These are phyloP conservation scores for Gambelia wislizenii DNA, from an alignment of 2,797 vertebrate genomes.

Conservation along the genomic window DNA sequence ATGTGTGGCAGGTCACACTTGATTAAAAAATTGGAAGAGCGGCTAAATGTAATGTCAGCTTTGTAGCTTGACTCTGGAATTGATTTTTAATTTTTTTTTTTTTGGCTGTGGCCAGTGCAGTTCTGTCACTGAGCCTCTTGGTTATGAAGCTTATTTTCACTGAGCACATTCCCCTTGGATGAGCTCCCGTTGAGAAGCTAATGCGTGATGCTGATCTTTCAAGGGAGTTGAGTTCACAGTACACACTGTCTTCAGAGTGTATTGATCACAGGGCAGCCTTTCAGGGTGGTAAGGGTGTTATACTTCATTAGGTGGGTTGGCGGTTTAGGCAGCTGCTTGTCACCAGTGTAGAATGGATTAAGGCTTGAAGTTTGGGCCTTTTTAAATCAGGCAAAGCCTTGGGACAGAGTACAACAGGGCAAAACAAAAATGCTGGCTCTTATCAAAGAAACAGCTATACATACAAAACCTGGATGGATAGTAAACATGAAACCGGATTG, in stretches of 20 bases:
- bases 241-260: conserved; percentile 74
- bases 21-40: conserved; percentile 54
- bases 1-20: conserved; percentile 48
- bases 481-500: neutral
- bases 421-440: neutral
- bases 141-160: conserved; percentile 80
- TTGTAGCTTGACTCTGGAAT: conserved; percentile 45
- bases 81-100: conserved; percentile 8
- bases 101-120: conserved; percentile 33
- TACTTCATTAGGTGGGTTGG: conserved; percentile 48
- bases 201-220: conserved; percentile 72
- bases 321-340: conserved; percentile 46
- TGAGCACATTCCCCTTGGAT: conserved; percentile 63
- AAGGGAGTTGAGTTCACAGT: conserved; percentile 75
- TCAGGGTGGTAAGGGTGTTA: conserved; percentile 15
- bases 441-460: neutral
- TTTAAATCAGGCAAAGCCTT: conserved; percentile 33
- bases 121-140: conserved; percentile 55
- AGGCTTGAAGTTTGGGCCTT: conserved; percentile 24
- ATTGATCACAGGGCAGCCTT: conserved; percentile 73
- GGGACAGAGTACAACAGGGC: fast-evolving
- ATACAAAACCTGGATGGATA: neutral
- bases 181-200: conserved; percentile 71
- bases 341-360: conserved; percentile 21
- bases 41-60: conserved; percentile 33